Evolutionary conservation across 1,140 invertebrate species (phyloP).

Genomic region (Cydia pomonella): DNA sequence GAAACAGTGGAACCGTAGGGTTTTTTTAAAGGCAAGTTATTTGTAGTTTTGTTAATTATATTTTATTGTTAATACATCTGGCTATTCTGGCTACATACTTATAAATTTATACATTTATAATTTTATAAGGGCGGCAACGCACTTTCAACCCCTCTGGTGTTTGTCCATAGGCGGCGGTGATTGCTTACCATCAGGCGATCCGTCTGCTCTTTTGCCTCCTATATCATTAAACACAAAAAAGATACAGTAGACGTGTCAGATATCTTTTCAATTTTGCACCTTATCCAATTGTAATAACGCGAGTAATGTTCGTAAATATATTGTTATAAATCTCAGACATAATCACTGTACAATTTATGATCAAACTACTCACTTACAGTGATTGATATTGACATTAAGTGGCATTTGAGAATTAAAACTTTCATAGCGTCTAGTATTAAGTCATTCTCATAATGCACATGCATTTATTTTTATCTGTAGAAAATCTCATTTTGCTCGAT

Average conservation of each 20-base stretch:
- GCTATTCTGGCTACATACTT: too few relatives aligned
- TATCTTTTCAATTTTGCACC: not conserved
- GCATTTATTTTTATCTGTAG: conserved; percentile 21
- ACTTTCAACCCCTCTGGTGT: too few relatives aligned
- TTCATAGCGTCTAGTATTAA: not conserved
- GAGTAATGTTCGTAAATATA: not conserved
- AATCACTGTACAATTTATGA: not conserved
- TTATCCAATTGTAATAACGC: not conserved
- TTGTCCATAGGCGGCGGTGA: too few relatives aligned
- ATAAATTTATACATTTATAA: too few relatives aligned
- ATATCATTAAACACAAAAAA: too few relatives aligned
- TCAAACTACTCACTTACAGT: not conserved
- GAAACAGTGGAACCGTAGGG: not conserved
- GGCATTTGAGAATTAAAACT: not conserved
- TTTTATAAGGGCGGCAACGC: too few relatives aligned
- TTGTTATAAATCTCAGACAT: conserved; percentile 11
- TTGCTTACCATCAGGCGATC: too few relatives aligned
- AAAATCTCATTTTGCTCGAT: conserved; percentile 7
- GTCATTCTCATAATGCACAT: not conserved
- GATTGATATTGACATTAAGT: not conserved
- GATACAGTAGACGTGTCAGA: not conserved
- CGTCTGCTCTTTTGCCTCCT: too few relatives aligned
- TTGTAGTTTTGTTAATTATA: too few relatives aligned
- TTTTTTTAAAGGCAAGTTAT: too few relatives aligned
- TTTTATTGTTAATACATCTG: too few relatives aligned